These are phyloP conservation scores for Caenorhabditis panamensis DNA, from an alignment of 2,888 invertebrate species.

Conservation along the genomic window DNA sequence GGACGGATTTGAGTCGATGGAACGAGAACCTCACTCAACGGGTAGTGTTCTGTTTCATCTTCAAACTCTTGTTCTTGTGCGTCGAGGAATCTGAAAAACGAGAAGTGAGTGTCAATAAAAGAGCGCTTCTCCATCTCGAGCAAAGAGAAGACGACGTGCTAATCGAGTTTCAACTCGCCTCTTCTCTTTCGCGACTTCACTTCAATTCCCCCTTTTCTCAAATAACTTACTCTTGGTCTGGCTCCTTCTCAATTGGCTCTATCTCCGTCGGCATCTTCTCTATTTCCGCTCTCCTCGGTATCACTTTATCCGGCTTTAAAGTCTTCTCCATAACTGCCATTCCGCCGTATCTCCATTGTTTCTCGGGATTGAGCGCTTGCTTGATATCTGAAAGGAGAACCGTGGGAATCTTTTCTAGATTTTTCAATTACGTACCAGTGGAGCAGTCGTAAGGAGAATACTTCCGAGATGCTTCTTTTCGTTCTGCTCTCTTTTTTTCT, in stretches of 20 bases:
- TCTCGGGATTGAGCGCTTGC: slow-evolving; percentile 32
- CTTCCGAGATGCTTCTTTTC: slow-evolving; percentile 26
- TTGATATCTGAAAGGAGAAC: slow-evolving; percentile 37
- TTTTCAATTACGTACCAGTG: slow-evolving; percentile 6
- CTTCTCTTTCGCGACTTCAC: slow-evolving; percentile 35
- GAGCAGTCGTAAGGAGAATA: slow-evolving; percentile 31
- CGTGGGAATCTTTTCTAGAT: neutral
- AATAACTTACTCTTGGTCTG: slow-evolving; percentile 44
- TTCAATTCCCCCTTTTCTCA: slow-evolving; percentile 24
- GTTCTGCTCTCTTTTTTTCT: slow-evolving; percentile 29
- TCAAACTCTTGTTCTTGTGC: slow-evolving; percentile 40
- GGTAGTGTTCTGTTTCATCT: slow-evolving; percentile 34
- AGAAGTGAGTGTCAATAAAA: neutral
- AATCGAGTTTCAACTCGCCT: slow-evolving; percentile 44
- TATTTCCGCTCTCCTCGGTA: slow-evolving; percentile 10
- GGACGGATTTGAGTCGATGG: slow-evolving; percentile 25
- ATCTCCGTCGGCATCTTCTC: neutral
- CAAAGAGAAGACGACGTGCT: slow-evolving; percentile 45
- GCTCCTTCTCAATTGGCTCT: slow-evolving; percentile 19
- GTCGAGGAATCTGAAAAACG: slow-evolving; percentile 24
- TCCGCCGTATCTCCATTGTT: slow-evolving; percentile 37
- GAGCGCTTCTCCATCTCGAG: neutral
- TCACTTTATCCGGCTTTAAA: slow-evolving; percentile 18
- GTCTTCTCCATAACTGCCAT: slow-evolving; percentile 45
- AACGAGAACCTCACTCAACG: slow-evolving; percentile 34